A percentile compares a stretch with the other conserved stretches of the same genome.
Evolutionary conservation across 2,888 invertebrate species (phyloP).

Genomic region (Patella depressa): DNA sequence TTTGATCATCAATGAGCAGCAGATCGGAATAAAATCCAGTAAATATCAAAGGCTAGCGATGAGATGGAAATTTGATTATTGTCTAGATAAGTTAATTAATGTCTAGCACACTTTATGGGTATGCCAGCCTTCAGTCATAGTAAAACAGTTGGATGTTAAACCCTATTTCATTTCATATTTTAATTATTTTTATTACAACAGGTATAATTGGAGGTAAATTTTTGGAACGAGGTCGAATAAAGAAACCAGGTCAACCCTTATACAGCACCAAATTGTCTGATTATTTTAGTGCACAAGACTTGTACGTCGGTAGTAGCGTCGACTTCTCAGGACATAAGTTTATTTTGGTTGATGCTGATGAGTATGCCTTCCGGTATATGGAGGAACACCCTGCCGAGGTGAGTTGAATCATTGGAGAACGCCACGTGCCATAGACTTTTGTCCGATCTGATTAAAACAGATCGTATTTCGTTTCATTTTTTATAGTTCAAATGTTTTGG

Average conservation of each 20-base stretch:
- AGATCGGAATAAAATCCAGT: too few relatives aligned
- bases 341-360: conserved; percentile 70
- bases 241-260: conserved; percentile 76
- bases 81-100: too few relatives aligned
- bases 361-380: conserved; percentile 77
- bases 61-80: too few relatives aligned
- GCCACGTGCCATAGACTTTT: too few relatives aligned
- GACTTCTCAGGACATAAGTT: conserved; percentile 69
- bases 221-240: conserved; percentile 69
- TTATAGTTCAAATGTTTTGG: too few relatives aligned
- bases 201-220: conserved; percentile 72
- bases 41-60: too few relatives aligned
- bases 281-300: conserved; percentile 67
- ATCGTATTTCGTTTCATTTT: too few relatives aligned
- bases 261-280: conserved; percentile 68
- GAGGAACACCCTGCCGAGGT: conserved; percentile 84
- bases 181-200: conserved; percentile 40
- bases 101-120: too few relatives aligned
- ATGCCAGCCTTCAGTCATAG: background rate
- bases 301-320: conserved; percentile 68
- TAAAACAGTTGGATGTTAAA: background rate
- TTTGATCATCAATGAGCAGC: too few relatives aligned
- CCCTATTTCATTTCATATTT: background rate
- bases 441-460: too few relatives aligned
- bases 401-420: conserved; percentile 19